Percentiles rank a stretch among this genome's conserved stretches.
These are phyloP conservation scores for Caenorhabditis latens DNA, from an alignment of 1,140 invertebrate genomes.

Conservation along the genomic window DNA sequence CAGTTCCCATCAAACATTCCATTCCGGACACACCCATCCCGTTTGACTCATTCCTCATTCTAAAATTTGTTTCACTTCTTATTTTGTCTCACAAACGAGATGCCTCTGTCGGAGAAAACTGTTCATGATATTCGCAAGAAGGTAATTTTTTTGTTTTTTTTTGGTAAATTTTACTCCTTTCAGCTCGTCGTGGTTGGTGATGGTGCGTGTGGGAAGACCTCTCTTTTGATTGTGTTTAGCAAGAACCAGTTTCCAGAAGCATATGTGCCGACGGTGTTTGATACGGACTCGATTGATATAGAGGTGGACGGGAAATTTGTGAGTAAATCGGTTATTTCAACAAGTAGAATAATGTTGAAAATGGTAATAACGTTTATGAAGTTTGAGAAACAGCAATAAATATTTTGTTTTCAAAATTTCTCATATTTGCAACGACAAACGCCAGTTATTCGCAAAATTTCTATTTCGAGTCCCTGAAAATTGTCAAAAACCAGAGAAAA, in stretches of 20 bases:
- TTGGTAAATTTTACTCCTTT: background rate
- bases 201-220: constrained; percentile 74
- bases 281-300: constrained; percentile 69
- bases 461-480: no score
- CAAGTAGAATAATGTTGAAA: background rate
- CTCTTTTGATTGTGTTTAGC: constrained; percentile 66
- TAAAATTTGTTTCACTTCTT: background rate
- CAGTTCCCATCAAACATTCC: background rate
- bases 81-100: background rate
- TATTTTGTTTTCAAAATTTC: background rate
- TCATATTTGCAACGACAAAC: background rate
- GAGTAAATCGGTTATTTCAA: background rate
- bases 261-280: constrained; percentile 75
- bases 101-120: background rate
- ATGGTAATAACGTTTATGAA: no score
- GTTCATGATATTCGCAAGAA: background rate
- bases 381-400: background rate
- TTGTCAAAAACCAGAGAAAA: no score
- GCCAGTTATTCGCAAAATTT: no score
- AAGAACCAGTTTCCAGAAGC: constrained; percentile 65
- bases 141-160: background rate
- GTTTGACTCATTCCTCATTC: background rate
- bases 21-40: constrained; percentile 13
- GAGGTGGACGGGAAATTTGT: constrained; percentile 40
- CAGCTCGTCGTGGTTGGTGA: constrained; percentile 77